Evolutionary conservation across 1,140 invertebrate genomes (phyloP).

Genomic region (Parapsyche elsis): DNA sequence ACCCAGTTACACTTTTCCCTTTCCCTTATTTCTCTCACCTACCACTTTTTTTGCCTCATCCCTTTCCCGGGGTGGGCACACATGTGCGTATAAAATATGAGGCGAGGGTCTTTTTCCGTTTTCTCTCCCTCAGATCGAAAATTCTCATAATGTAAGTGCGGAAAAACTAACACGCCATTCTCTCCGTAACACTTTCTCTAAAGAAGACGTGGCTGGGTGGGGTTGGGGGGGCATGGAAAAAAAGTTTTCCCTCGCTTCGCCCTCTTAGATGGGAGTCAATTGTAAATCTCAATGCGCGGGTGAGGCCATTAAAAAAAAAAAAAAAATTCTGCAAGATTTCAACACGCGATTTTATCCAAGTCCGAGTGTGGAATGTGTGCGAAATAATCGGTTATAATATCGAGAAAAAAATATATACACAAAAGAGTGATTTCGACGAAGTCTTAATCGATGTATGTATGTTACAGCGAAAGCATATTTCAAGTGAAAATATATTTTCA

Average conservation of each 20-base stretch:
- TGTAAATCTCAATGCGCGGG: background rate
- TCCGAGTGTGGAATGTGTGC: no score
- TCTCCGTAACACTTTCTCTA: background rate
- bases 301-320: background rate
- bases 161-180: conserved; percentile 14
- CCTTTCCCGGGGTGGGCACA: background rate
- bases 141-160: conserved; percentile 14
- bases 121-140: conserved; percentile 8
- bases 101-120: background rate
- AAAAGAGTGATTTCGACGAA: no score
- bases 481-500: no score
- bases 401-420: no score
- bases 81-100: conserved; percentile 29
- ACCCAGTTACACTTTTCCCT: background rate
- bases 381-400: no score
- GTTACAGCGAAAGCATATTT: no score
- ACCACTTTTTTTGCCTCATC: background rate
- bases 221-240: no score
- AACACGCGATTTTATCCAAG: no score
- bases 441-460: no score
- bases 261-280: background rate
- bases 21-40: background rate
- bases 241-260: background rate
- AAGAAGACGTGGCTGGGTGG: background rate
- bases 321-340: background rate